phyloP scores from a whole-genome alignment of 92 coral and sea anemone genomes.

The Palythoa grandis region DNA sequence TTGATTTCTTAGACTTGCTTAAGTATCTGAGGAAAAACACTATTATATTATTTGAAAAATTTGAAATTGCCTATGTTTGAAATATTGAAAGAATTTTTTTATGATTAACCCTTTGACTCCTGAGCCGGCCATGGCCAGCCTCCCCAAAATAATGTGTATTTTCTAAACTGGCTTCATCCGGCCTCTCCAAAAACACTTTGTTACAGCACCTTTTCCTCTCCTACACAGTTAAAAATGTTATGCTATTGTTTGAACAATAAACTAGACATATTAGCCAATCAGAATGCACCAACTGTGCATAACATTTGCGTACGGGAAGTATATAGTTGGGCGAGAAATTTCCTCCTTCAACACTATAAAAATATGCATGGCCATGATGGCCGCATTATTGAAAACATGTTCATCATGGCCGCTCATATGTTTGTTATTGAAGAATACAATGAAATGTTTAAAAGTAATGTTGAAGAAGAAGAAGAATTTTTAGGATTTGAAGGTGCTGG shows the following conservation, averaged over 20 bases:
- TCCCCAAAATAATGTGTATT: neutral
- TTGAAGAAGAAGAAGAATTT: neutral
- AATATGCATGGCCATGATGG: neutral
- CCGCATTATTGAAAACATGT: neutral
- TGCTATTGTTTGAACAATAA: neutral
- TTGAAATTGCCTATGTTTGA: too few species aligned
- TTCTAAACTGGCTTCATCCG: slow-evolving; percentile 25
- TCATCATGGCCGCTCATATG: slow-evolving; percentile 4
- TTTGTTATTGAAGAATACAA: neutral
- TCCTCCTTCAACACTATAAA: neutral
- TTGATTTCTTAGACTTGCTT: too few species aligned
- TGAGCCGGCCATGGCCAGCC: slow-evolving; percentile 11
- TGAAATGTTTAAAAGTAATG: neutral
- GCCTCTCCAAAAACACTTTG: slow-evolving; percentile 11
- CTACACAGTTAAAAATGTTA: slow-evolving; percentile 3
- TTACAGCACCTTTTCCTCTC: neutral
- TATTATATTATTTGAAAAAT: too few species aligned
- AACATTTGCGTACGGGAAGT: too few species aligned
- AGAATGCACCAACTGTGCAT: too few species aligned
- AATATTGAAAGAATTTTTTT: too few species aligned
- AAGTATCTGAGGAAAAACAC: too few species aligned
- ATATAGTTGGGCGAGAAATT: too few species aligned
- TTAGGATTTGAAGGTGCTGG: neutral
- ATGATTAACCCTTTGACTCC: slow-evolving; percentile 20
- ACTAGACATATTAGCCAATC: slow-evolving; percentile 3